Conservation (phyloP, 2,888 invertebrate species). For the Machimus atricapillus region DNA sequence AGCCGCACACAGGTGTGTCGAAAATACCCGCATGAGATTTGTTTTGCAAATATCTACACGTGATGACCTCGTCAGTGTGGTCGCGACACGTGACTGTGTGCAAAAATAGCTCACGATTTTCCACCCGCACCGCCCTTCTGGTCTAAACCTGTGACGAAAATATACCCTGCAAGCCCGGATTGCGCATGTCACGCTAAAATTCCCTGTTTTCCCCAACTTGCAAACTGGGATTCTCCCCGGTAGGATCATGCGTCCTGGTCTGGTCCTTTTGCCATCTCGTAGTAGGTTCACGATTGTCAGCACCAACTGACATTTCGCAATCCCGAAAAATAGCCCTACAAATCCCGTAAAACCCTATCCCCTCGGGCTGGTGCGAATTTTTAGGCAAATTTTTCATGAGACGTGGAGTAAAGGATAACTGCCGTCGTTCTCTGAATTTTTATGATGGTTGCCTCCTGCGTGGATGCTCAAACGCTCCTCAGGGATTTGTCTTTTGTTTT, state of each 20-base stretch:
- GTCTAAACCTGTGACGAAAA: not conserved
- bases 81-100: conserved; percentile 21
- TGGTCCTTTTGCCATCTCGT: not conserved
- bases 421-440: not conserved
- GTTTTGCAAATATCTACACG: conserved; percentile 38
- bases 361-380: not conserved
- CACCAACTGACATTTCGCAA: not conserved
- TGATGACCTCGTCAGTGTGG: not conserved
- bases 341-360: not conserved
- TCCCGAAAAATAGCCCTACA: not conserved
- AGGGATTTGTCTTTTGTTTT: not conserved
- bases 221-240: not conserved
- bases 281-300: not conserved
- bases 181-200: not conserved
- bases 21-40: conserved; percentile 18
- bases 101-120: conserved; percentile 23
- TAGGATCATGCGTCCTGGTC: not conserved
- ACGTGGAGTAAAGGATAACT: not conserved
- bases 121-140: not conserved
- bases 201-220: not conserved
- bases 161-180: not conserved
- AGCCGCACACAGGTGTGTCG: conserved; percentile 20
- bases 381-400: not conserved
- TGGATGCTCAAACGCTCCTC: not conserved
- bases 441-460: not conserved